Conservation (phyloP, 2,888 invertebrate genomes). For the Macrophya alboannulata region DNA sequence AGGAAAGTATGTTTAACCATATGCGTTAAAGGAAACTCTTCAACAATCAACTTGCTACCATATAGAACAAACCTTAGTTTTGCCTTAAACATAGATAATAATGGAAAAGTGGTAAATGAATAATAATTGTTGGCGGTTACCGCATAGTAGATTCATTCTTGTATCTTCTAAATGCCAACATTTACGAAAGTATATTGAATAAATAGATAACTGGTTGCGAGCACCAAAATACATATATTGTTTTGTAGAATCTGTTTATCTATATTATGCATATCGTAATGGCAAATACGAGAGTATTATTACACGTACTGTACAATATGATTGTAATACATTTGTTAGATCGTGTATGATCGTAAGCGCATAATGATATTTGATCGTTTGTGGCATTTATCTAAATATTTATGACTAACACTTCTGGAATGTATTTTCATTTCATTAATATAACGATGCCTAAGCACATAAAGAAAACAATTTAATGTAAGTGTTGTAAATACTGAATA, state of each 20-base stretch:
- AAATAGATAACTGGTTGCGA: constrained; percentile 32
- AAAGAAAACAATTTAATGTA: not conserved
- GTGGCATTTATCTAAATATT: constrained; percentile 6
- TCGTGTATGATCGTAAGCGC: not conserved
- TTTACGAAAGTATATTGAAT: constrained; percentile 5
- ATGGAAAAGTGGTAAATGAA: constrained; percentile 12
- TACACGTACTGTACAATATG: constrained; percentile 13
- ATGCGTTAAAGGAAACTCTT: constrained; percentile 15
- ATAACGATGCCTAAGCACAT: constrained; percentile 15
- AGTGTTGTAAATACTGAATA: constrained; percentile 37
- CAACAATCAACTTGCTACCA: constrained; percentile 45
- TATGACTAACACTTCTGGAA: constrained; percentile 16
- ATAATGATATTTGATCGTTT: constrained; percentile 20
- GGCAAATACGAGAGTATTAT: constrained; percentile 39
- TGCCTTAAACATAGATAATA: constrained; percentile 35
- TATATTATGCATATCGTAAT: constrained; percentile 32
- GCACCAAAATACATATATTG: constrained; percentile 20
- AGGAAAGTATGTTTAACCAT: constrained; percentile 35
- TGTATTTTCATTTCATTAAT: constrained; percentile 3
- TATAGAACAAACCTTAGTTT: constrained; percentile 28
- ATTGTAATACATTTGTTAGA: constrained; percentile 10
- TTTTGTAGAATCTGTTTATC: constrained; percentile 12
- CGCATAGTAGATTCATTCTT: not conserved
- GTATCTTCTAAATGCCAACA: constrained; percentile 2
- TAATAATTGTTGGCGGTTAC: not conserved